These are phyloP conservation scores for Diplosoma virens DNA, from an alignment of 23 tunicate genomes.

Conservation along the genomic window DNA sequence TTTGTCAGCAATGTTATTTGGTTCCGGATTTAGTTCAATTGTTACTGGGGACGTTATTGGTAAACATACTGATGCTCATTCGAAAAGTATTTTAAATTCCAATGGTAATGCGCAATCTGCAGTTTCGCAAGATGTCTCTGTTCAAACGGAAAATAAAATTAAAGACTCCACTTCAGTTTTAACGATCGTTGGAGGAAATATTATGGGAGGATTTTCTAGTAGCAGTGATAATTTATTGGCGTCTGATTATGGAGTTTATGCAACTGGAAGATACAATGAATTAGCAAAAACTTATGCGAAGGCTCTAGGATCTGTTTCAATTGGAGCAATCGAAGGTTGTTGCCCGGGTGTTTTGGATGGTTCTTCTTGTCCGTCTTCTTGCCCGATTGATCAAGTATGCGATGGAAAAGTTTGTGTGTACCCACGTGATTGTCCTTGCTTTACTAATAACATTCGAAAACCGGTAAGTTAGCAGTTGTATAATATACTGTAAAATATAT, in stretches of 20 bases:
- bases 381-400: conserved; percentile 70
- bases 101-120: background rate
- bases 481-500: no score
- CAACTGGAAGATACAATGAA: conserved; percentile 55
- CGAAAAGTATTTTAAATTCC: background rate
- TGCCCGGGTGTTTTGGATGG: conserved; percentile 66
- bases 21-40: background rate
- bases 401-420: conserved; percentile 78
- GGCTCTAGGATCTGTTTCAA: conserved; percentile 13
- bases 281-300: conserved; percentile 52
- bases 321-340: conserved; percentile 38
- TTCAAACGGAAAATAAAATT: background rate
- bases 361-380: conserved; percentile 55
- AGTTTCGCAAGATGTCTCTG: background rate
- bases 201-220: conserved; percentile 17
- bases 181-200: conserved; percentile 14
- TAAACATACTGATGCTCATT: background rate
- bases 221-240: background rate
- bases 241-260: conserved; percentile 53
- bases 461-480: conserved; percentile 75
- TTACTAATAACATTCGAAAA: conserved; percentile 55
- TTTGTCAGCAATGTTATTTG: background rate
- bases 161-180: background rate
- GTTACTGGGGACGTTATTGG: background rate
- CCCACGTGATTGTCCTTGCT: conserved; percentile 85